Percentiles rank a stretch among this genome's conserved stretches.
Conservation (phyloP, 2,797 vertebrate species). For the Gymnodraco acuticeps region DNA sequence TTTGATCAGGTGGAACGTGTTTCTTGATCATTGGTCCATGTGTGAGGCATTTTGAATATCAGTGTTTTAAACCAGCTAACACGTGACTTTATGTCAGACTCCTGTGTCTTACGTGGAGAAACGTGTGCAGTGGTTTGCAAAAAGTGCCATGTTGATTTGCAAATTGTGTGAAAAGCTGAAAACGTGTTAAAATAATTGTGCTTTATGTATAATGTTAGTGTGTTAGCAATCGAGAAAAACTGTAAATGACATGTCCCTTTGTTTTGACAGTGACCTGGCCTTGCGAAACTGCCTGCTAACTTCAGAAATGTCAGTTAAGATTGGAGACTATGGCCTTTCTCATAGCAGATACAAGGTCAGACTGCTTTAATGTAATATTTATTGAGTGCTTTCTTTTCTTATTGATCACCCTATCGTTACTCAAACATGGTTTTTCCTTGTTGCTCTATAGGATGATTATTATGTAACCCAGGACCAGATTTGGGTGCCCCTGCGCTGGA, state of each 20-base stretch:
- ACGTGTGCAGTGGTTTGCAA: too few species aligned
- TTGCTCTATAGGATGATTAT: conserved; percentile 92
- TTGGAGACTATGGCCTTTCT: conserved; percentile 96
- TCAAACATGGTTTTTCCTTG: background rate
- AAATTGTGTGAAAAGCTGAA: too few species aligned
- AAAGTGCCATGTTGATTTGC: too few species aligned
- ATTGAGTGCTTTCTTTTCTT: background rate
- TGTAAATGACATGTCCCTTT: conserved; percentile 16
- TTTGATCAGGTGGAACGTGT: too few species aligned
- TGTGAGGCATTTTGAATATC: too few species aligned
- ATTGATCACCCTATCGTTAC: background rate
- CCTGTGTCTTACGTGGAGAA: too few species aligned
- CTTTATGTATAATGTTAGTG: too few species aligned
- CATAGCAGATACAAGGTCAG: conserved; percentile 94
- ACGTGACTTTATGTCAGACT: too few species aligned
- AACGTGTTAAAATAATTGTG: too few species aligned
- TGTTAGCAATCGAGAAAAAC: too few species aligned
- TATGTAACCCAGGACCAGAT: conserved; percentile 97
- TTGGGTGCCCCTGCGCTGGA: conserved; percentile 98
- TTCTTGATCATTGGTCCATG: too few species aligned
- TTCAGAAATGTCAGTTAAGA: conserved; percentile 94
- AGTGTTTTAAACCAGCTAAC: too few species aligned
- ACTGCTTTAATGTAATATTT: background rate
- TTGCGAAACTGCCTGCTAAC: conserved; percentile 95
- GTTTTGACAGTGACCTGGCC: conserved; percentile 90